Percentiles rank a stretch among this genome's conserved stretches.
Evolutionary conservation across 2,888 invertebrate genomes (phyloP).

Genomic region (Bombyx huttoni): DNA sequence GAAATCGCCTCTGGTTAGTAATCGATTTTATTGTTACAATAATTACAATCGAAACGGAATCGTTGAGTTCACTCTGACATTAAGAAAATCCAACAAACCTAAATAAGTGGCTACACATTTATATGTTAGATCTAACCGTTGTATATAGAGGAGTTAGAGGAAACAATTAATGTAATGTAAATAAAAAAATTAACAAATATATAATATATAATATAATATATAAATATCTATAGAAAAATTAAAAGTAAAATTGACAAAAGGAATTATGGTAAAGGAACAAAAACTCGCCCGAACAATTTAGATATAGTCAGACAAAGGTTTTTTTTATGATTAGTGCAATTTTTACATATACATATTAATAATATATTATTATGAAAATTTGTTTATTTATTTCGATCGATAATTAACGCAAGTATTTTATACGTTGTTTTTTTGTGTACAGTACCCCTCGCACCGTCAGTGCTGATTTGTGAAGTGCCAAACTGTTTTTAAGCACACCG

Average conservation of each 20-base stretch:
- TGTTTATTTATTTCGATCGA: not conserved
- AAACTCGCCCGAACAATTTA: constrained; percentile 67
- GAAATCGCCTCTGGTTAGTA: constrained; percentile 66
- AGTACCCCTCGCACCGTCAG: constrained; percentile 60
- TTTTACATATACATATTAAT: constrained; percentile 40
- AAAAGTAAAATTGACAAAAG: constrained; percentile 23
- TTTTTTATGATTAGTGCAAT: constrained; percentile 51
- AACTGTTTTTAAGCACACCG: constrained; percentile 54
- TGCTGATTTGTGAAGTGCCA: constrained; percentile 65
- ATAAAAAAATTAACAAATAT: constrained; percentile 45
- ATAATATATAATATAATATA: too few species aligned
- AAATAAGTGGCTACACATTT: constrained; percentile 31
- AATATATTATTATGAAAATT: constrained; percentile 23
- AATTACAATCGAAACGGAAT: constrained; percentile 16
- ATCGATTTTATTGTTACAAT: constrained; percentile 25
- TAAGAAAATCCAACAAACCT: constrained; percentile 25
- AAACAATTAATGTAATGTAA: constrained; percentile 48
- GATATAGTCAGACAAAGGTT: constrained; percentile 24
- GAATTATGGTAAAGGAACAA: constrained; percentile 61
- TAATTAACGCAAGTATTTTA: too few species aligned
- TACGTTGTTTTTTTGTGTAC: constrained; percentile 7
- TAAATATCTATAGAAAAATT: too few species aligned
- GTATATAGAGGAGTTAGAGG: constrained; percentile 53
- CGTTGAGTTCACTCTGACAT: constrained; percentile 20
- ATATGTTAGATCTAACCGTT: constrained; percentile 53